These are phyloP conservation scores for Lamellibrachia luymesi DNA, from an alignment of 1,140 invertebrate species.

Conservation along the genomic window DNA sequence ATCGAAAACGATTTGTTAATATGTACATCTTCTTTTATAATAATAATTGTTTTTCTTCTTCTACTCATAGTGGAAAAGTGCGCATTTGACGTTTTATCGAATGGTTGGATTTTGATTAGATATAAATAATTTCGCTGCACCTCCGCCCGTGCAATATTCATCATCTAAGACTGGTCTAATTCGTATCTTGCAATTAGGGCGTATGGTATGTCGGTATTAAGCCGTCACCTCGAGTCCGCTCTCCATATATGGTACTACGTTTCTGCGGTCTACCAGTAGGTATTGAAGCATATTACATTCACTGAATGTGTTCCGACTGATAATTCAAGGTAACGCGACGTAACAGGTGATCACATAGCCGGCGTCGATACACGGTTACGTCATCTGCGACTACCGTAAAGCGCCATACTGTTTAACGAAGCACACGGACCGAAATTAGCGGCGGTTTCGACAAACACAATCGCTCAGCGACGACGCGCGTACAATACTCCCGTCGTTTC, in stretches of 20 bases:
- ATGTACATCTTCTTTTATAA: too few relatives aligned
- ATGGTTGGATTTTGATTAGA: too few relatives aligned
- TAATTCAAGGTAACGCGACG: not conserved
- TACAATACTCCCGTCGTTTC: not conserved
- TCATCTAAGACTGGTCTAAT: too few relatives aligned
- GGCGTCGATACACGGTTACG: not conserved
- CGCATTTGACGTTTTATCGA: too few relatives aligned
- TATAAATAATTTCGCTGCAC: too few relatives aligned
- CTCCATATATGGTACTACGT: too few relatives aligned
- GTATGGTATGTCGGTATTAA: not conserved
- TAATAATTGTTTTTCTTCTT: too few relatives aligned
- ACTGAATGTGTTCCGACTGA: not conserved
- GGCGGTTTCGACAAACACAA: not conserved
- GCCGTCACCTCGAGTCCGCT: not conserved
- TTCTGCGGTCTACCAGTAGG: not conserved
- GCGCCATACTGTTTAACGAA: not conserved
- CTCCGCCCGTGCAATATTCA: too few relatives aligned
- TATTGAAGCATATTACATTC: not conserved
- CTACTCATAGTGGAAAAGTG: too few relatives aligned
- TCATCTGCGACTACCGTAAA: not conserved
- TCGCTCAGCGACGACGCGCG: not conserved
- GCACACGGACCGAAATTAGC: not conserved
- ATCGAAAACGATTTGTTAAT: too few relatives aligned
- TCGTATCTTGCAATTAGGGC: not conserved
- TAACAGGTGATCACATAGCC: not conserved